phyloP scores from a whole-genome alignment of 2,797 vertebrate genomes.

The Atherinosoma microstoma region DNA sequence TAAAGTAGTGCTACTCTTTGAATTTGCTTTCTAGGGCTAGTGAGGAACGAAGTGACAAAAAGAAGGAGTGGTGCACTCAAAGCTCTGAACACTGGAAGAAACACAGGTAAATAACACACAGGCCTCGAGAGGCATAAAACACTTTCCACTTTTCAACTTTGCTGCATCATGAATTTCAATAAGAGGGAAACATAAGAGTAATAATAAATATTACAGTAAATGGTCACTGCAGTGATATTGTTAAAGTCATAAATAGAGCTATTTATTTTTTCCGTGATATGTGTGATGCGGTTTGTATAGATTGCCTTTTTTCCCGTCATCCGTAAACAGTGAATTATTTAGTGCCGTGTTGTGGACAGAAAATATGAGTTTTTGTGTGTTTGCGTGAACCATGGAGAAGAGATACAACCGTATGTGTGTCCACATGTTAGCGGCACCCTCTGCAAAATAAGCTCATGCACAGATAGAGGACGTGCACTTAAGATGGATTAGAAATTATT shows the following conservation, averaged over 20 bases:
- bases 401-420: constrained; percentile 2
- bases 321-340: constrained; percentile 1
- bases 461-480: constrained; percentile 12
- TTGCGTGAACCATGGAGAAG: not conserved
- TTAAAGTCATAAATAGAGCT: constrained; percentile 23
- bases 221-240: constrained; percentile 31
- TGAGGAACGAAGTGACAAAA: constrained; percentile 33
- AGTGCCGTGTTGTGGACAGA: not conserved
- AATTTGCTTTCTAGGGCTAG: constrained; percentile 42
- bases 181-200: constrained; percentile 29
- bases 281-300: constrained; percentile 15
- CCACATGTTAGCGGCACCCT: not conserved
- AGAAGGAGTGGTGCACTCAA: constrained; percentile 15
- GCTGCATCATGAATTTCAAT: constrained; percentile 57
- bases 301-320: constrained; percentile 14
- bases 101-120: constrained; percentile 61
- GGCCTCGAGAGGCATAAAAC: constrained; percentile 51
- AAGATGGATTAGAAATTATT: constrained; percentile 13
- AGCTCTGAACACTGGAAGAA: constrained; percentile 38
- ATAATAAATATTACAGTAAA: constrained; percentile 31
- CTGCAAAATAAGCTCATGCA: not conserved
- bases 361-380: constrained; percentile 6
- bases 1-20: constrained; percentile 39
- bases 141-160: constrained; percentile 52
- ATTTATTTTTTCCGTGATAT: constrained; percentile 24